Conservation (phyloP, 2,113 vertebrate genomes). For the Trichomycterus rosablanca region DNA sequence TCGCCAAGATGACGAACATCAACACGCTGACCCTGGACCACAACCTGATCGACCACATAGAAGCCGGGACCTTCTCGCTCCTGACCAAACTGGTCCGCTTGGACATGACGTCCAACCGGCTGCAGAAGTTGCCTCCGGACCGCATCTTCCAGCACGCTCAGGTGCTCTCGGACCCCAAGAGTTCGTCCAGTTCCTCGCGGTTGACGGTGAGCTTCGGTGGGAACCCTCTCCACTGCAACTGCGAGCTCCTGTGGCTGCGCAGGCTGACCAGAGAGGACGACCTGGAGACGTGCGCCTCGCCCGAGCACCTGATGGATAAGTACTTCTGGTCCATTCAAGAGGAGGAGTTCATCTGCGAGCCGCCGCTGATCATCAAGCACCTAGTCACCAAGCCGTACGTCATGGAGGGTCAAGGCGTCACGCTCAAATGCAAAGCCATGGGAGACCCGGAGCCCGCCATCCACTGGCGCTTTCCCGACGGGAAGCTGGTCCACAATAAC, state of each 20-base stretch:
- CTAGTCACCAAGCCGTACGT: conserved; percentile 71
- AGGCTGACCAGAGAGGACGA: conserved; percentile 80
- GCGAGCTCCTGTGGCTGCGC: conserved; percentile 87
- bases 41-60: conserved; percentile 87
- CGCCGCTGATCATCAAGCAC: conserved; percentile 83
- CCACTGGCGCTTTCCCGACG: conserved; percentile 88
- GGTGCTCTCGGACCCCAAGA: conserved; percentile 67
- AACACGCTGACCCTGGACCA: conserved; percentile 89
- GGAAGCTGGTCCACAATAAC: conserved; percentile 84
- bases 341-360: conserved; percentile 85
- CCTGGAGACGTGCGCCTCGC: conserved; percentile 88
- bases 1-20: conserved; percentile 85
- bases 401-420: conserved; percentile 84
- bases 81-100: conserved; percentile 83
- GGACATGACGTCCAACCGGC: conserved; percentile 89
- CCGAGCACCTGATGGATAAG: conserved; percentile 83
- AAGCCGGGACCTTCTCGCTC: conserved; percentile 79
- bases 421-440: conserved; percentile 80
- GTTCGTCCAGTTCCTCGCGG: conserved; percentile 65
- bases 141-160: conserved; percentile 76
- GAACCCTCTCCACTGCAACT: conserved; percentile 90
- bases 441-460: conserved; percentile 84
- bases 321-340: conserved; percentile 92
- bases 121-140: conserved; percentile 88
- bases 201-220: conserved; percentile 85